These are phyloP conservation scores for Acanthosoma haemorrhoidale DNA, from an alignment of 2,888 invertebrate species.

Conservation along the genomic window DNA sequence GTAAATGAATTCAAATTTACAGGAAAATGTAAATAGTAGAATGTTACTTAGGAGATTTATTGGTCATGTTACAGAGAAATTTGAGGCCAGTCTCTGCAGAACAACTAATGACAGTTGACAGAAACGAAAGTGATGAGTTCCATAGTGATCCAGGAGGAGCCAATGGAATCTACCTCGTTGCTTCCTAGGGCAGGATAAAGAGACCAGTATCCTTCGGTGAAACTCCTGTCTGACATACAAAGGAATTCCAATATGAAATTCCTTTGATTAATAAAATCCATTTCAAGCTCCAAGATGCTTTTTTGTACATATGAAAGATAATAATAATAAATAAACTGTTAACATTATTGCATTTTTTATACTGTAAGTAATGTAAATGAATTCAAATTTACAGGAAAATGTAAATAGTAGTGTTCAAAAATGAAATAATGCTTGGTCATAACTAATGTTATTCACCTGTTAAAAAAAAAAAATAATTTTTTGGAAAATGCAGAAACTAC, in stretches of 20 bases:
- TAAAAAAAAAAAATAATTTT: too few species aligned
- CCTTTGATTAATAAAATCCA: not conserved
- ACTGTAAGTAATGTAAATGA: too few species aligned
- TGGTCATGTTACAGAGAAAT: conserved; percentile 29
- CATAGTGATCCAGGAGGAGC: conserved; percentile 30
- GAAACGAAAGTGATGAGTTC: conserved; percentile 25
- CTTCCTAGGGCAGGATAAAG: conserved; percentile 30
- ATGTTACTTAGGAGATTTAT: too few species aligned
- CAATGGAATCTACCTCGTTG: conserved; percentile 21
- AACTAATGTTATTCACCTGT: too few species aligned
- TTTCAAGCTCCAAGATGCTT: not conserved
- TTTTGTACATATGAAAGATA: not conserved
- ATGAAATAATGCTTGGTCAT: too few species aligned
- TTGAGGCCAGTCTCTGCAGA: conserved; percentile 27
- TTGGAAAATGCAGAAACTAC: too few species aligned
- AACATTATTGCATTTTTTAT: too few species aligned
- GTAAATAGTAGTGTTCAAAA: too few species aligned
- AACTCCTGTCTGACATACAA: conserved; percentile 27
- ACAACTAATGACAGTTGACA: conserved; percentile 1
- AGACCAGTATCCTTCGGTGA: conserved; percentile 28
- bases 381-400: too few species aligned
- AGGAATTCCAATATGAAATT: not conserved
- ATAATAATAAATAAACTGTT: too few species aligned
- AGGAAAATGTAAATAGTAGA: too few species aligned
- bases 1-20: too few species aligned